Evolutionary conservation across 2,888 invertebrate species (phyloP).

Genomic region (Willowsia nigromaculata): DNA sequence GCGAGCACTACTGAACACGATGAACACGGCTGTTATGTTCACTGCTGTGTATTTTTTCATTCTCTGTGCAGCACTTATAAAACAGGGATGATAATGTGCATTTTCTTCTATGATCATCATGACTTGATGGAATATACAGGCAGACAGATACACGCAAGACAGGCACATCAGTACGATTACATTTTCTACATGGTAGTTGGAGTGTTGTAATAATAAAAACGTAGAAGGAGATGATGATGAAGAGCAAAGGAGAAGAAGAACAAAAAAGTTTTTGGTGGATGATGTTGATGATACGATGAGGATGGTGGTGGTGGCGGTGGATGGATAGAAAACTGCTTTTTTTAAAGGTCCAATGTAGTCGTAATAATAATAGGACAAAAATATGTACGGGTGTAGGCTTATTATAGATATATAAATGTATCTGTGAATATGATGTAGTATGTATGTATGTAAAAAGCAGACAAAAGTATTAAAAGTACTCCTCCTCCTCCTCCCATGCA

Average conservation of each 20-base stretch:
- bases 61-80: not conserved
- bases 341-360: conserved; percentile 16
- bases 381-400: not conserved
- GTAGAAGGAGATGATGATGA: not conserved
- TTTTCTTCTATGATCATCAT: conserved; percentile 2
- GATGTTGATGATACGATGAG: not conserved
- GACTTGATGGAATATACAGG: not conserved
- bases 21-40: not conserved
- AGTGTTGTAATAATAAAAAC: conserved; percentile 10
- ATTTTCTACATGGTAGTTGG: conserved; percentile 15
- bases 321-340: conserved; percentile 11
- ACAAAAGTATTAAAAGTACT: conserved; percentile 1
- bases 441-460: not conserved
- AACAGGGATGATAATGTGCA: conserved; percentile 5
- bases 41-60: conserved; percentile 28
- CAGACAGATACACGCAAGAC: no score
- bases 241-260: not conserved
- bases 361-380: conserved; percentile 21
- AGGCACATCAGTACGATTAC: conserved; percentile 8
- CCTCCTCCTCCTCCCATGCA: conserved; percentile 39
- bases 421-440: not conserved
- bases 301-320: conserved; percentile 5
- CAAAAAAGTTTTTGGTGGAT: conserved; percentile 19
- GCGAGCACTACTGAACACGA: conserved; percentile 19
- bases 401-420: not conserved